Evolutionary conservation across 2,888 invertebrate species (phyloP).

Genomic region (Amblyjoppa fuscipennis): DNA sequence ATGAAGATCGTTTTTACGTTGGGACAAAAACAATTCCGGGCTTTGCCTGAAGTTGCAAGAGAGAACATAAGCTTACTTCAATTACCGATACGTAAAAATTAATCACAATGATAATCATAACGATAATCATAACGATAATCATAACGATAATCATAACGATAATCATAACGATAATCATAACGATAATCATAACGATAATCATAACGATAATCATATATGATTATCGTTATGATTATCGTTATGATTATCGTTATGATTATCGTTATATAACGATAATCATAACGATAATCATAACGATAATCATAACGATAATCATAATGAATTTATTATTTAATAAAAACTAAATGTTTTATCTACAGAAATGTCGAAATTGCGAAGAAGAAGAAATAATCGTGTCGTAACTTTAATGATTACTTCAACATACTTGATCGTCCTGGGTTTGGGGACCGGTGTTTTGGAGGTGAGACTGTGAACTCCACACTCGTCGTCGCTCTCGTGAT

Average conservation of each 20-base stretch:
- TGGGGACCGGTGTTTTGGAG: conserved; percentile 84
- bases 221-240: too few species aligned
- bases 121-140: not conserved
- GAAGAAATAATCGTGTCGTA: not conserved
- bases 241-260: too few species aligned
- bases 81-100: not conserved
- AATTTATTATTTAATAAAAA: not conserved
- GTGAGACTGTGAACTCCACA: conserved; percentile 41
- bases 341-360: not conserved
- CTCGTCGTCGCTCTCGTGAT: conserved; percentile 70
- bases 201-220: not conserved
- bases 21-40: conserved; percentile 82
- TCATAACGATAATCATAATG: not conserved
- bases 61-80: not conserved
- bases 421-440: conserved; percentile 85
- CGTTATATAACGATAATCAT: too few species aligned
- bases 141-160: not conserved
- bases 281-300: too few species aligned
- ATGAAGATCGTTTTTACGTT: conserved; percentile 78
- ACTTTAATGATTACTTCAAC: conserved; percentile 49
- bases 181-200: not conserved
- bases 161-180: not conserved
- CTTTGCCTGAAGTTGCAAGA: conserved; percentile 73
- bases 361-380: not conserved
- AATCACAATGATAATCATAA: not conserved